Percentiles rank a stretch among this genome's conserved stretches.
These are phyloP conservation scores for Elaphurus davidianus DNA, from an alignment of 2,113 vertebrate species.

Conservation along the genomic window DNA sequence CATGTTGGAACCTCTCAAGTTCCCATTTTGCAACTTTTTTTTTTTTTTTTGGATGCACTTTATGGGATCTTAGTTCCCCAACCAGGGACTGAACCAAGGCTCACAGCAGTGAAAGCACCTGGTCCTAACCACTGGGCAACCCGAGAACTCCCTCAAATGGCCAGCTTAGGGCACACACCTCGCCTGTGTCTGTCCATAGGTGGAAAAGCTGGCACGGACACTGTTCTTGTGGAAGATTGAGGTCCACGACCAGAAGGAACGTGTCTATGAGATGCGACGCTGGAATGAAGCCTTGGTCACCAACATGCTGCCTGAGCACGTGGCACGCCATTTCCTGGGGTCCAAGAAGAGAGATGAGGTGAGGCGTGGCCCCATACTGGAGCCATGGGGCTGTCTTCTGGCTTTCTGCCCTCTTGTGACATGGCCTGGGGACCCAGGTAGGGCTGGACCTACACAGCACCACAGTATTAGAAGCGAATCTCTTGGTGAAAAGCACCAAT, in stretches of 20 bases:
- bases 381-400: not conserved
- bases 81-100: not conserved
- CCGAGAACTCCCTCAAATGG: not conserved
- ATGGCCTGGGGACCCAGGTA: fast-evolving
- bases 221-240: constrained; percentile 95
- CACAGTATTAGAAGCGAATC: not conserved
- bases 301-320: constrained; percentile 97
- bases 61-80: not conserved
- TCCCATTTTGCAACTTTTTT: not conserved
- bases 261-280: constrained; percentile 94
- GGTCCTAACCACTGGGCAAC: not conserved
- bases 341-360: constrained; percentile 96
- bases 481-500: not conserved
- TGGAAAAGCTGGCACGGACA: constrained; percentile 91
- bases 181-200: constrained; percentile 75
- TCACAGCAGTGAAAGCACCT: not conserved
- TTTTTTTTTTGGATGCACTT: not conserved
- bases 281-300: constrained; percentile 96
- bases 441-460: not conserved
- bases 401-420: not conserved
- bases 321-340: constrained; percentile 96
- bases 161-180: not conserved
- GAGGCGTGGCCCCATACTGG: not conserved
- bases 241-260: constrained; percentile 94
- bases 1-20: not conserved